Conservation (phyloP, 1,140 invertebrate genomes). For the Macrocentrus cingulum region DNA sequence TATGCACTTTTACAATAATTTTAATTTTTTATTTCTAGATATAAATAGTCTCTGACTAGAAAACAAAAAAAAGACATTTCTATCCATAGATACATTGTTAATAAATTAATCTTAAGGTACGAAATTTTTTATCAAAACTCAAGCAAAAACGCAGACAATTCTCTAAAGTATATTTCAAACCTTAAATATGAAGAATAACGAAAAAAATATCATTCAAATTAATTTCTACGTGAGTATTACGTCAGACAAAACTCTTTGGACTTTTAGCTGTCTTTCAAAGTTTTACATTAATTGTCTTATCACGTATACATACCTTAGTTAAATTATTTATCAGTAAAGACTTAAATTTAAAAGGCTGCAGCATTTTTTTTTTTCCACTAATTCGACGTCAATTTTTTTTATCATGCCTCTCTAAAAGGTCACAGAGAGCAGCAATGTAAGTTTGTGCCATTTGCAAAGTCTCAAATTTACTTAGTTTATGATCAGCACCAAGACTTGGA, state of each 20-base stretch:
- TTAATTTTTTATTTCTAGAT: not conserved
- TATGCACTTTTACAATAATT: not conserved
- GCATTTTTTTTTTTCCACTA: not conserved
- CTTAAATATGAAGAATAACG: not conserved
- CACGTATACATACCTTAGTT: not conserved
- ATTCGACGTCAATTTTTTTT: slow-evolving; percentile 18
- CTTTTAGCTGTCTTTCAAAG: slow-evolving; percentile 25
- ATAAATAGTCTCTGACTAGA: slow-evolving; percentile 25
- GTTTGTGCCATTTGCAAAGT: slow-evolving; percentile 87
- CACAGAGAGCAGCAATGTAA: slow-evolving; percentile 75
- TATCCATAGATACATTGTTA: slow-evolving; percentile 1
- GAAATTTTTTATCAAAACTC: not conserved
- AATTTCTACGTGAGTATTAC: not conserved
- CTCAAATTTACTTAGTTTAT: slow-evolving; percentile 84
- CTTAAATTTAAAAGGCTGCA: not conserved
- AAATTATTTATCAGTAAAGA: not conserved
- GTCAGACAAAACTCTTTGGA: slow-evolving; percentile 26
- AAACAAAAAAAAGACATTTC: slow-evolving; percentile 16
- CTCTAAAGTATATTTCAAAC: too few species aligned
- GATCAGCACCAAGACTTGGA: slow-evolving; percentile 73
- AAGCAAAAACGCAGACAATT: too few species aligned
- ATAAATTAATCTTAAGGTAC: not conserved
- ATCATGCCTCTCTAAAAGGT: slow-evolving; percentile 44
- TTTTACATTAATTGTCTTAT: not conserved
- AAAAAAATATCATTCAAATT: not conserved